A percentile compares a stretch with the other conserved stretches of the same genome.
These are phyloP conservation scores for Solea solea DNA, from an alignment of 2,113 vertebrate species.

Conservation along the genomic window DNA sequence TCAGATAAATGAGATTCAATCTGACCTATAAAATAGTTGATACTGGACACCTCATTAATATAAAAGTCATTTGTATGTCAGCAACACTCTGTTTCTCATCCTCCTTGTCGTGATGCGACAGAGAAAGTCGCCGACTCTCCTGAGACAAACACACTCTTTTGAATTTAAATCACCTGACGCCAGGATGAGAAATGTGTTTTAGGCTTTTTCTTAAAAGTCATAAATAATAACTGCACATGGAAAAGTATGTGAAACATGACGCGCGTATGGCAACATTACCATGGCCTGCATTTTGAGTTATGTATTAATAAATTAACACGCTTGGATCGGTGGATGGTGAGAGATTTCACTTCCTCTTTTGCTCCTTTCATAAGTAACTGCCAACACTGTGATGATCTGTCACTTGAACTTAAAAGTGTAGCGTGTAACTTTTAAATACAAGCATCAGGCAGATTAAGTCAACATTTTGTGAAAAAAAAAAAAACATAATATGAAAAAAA, in stretches of 20 bases:
- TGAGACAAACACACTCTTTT: slow-evolving; percentile 31
- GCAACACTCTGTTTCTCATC: slow-evolving; percentile 33
- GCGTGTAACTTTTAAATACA: too few relatives aligned
- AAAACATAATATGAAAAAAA: too few relatives aligned
- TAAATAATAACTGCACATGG: slow-evolving; percentile 27
- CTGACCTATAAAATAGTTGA: slow-evolving; percentile 8
- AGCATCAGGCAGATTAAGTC: too few relatives aligned
- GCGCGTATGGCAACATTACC: background rate
- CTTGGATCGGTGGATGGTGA: too few relatives aligned
- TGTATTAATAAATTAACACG: background rate
- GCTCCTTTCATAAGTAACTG: too few relatives aligned
- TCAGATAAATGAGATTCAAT: slow-evolving; percentile 2
- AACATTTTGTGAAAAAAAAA: too few relatives aligned
- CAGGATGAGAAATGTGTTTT: slow-evolving; percentile 50
- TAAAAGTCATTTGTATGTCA: slow-evolving; percentile 27
- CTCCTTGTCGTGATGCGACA: slow-evolving; percentile 40
- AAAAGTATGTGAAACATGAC: slow-evolving; percentile 24
- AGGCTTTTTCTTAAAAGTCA: slow-evolving; percentile 37
- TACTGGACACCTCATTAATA: slow-evolving; percentile 14
- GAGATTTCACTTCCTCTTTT: too few relatives aligned
- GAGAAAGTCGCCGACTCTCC: slow-evolving; percentile 59
- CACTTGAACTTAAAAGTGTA: too few relatives aligned
- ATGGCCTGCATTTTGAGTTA: slow-evolving; percentile 27
- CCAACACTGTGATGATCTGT: too few relatives aligned
- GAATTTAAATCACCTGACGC: slow-evolving; percentile 56